These are phyloP conservation scores for Tetragonula carbonaria DNA, from an alignment of 2,888 invertebrate genomes.

Conservation along the genomic window DNA sequence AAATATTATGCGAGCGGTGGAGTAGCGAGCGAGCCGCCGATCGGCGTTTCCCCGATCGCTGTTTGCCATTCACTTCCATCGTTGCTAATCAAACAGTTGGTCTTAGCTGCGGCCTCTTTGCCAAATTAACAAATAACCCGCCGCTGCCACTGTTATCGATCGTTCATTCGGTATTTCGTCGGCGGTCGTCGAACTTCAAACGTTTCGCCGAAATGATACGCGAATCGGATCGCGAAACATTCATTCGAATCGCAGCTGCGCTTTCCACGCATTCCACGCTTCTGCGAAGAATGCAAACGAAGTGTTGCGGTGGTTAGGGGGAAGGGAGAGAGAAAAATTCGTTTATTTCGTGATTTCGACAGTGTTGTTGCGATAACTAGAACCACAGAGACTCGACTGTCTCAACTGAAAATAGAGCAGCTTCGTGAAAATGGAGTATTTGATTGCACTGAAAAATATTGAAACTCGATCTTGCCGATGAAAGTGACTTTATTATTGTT, in stretches of 20 bases:
- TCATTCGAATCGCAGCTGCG: too few species aligned
- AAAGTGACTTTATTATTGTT: too few species aligned
- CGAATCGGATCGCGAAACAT: not conserved
- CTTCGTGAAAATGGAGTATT: too few species aligned
- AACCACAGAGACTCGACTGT: too few species aligned
- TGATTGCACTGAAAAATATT: too few species aligned
- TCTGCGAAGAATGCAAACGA: not conserved
- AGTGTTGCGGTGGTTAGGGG: not conserved
- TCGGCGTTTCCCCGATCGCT: conserved; percentile 5
- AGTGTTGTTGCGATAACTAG: too few species aligned
- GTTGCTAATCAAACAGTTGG: conserved; percentile 38
- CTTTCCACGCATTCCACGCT: not conserved
- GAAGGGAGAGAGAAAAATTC: too few species aligned
- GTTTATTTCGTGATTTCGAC: too few species aligned
- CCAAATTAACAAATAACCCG: conserved; percentile 45
- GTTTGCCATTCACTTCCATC: conserved; percentile 43
- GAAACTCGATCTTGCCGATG: too few species aligned
- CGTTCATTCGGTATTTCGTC: not conserved
- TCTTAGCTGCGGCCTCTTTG: conserved; percentile 37
- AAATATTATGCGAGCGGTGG: conserved; percentile 37
- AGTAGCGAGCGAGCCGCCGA: conserved; percentile 13
- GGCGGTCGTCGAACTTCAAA: not conserved
- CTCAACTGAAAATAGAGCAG: too few species aligned
- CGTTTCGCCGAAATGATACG: not conserved
- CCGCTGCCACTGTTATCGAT: conserved; percentile 30